A percentile compares a stretch with the other conserved stretches of the same genome.
Evolutionary conservation across 2,113 vertebrate genomes (phyloP).

Genomic region (Chroicocephalus ridibundus): DNA sequence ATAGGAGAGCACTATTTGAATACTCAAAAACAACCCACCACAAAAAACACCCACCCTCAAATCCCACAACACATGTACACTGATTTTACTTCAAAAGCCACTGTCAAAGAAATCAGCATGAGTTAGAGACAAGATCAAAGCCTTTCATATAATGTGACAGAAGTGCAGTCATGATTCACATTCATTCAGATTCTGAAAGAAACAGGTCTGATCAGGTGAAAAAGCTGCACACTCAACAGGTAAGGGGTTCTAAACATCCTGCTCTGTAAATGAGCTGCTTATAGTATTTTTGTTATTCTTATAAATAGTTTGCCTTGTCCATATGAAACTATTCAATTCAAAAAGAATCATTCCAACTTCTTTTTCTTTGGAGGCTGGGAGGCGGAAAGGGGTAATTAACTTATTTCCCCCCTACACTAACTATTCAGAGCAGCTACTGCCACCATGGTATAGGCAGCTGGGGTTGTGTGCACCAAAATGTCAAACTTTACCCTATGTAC

Average conservation of each 20-base stretch:
- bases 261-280: not conserved
- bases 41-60: not conserved
- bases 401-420: not conserved
- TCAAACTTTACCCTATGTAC: not conserved
- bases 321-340: not conserved
- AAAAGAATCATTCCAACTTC: not conserved
- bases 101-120: not conserved
- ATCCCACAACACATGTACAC: not conserved
- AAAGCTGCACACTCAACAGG: not conserved
- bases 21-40: not conserved
- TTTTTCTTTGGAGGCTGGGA: not conserved
- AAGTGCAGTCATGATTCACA: not conserved
- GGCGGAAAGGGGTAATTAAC: not conserved
- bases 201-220: not conserved
- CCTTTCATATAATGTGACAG: not conserved
- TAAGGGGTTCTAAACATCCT: not conserved
- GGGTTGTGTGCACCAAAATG: not conserved
- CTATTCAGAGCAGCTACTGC: not conserved
- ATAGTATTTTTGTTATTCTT: not conserved
- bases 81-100: not conserved
- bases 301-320: not conserved
- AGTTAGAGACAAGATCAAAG: constrained; percentile 34
- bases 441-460: not conserved
- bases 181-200: not conserved
- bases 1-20: not conserved